Base-by-base conservation (phyloP, 2,113 vertebrate species). In the Plecotus auritus region DNA sequence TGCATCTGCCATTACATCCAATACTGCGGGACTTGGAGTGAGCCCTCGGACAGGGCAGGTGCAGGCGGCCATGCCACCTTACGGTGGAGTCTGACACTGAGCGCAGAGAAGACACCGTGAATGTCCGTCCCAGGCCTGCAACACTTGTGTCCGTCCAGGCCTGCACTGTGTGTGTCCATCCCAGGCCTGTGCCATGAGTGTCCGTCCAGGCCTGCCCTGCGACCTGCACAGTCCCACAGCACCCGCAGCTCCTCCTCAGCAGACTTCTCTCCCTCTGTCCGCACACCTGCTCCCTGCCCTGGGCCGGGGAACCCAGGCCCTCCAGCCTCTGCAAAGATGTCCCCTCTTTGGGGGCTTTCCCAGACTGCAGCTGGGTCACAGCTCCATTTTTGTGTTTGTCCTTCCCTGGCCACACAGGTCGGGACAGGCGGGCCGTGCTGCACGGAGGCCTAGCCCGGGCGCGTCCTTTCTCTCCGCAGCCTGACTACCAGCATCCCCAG, bases 41-140 rank as follows among this genome's bases (percentile, higher is more conserved):
- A 35, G n/a, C 35, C 23, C 23, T 20, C 35, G 1, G 8, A 28
- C 26, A 69, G 32, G 6, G 37, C 42, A 23, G 23, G 8, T 42
- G 26, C 35, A 8, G 13, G 8, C 9, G 7, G 11, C 5, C 11
- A 30, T 0, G 11, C 49, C 13, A 0, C 35, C 22, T 14, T 23
- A 59, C 7, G 9, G 56, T 59, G 17, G 40, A 32, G 32, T 13
- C 59, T 30, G 59, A 56, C 22, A 56, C 54, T 23, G 54, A 56
- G 56, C 22, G 2, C 4, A 2, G 61, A 30, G 61, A 30, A 64
- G 61, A 30, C 61, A 12, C 54, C 51, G 5, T 54, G 51, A 7
- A 0, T 22, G 5, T 56, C 54, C 12, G 3, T 47, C 47, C 47
- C 47, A 13, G 47, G 12, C 12, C 3, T 47, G 12, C 13, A 14